Evolutionary conservation across 2,113 vertebrate species (phyloP).

Genomic region (Rhodinocichla rosea): DNA sequence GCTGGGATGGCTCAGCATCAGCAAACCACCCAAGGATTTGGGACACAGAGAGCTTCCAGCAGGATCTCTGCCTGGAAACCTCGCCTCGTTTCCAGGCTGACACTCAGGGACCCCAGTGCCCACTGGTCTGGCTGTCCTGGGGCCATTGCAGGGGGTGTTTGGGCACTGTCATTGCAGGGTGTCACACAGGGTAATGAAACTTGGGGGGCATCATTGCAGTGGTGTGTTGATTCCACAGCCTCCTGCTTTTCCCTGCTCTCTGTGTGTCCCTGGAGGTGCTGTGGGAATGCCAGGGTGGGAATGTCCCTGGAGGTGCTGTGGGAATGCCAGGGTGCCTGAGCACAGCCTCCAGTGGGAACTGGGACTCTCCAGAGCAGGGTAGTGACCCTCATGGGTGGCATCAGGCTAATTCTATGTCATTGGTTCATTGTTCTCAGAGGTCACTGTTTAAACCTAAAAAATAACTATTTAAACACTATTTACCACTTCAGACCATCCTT

Average conservation of each 20-base stretch:
- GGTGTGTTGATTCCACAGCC: accelerated
- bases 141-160: accelerated
- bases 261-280: neutral
- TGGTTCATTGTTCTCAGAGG: neutral
- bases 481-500: neutral
- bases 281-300: too few species aligned
- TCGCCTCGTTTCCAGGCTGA: neutral
- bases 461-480: neutral
- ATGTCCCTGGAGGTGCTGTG: too few species aligned
- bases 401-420: accelerated
- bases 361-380: neutral
- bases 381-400: neutral
- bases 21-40: accelerated
- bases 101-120: neutral
- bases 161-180: accelerated
- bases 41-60: neutral
- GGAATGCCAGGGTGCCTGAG: too few species aligned
- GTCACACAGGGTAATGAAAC: accelerated
- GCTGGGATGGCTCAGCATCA: neutral
- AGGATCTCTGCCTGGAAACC: neutral
- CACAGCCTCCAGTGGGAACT: neutral
- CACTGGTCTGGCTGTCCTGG: neutral
- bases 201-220: accelerated
- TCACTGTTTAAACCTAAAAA: neutral
- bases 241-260: neutral